Percentiles rank a stretch among this genome's conserved stretches.
These are phyloP conservation scores for Drosophila rubida DNA, from an alignment of 2,888 invertebrate genomes.

Conservation along the genomic window DNA sequence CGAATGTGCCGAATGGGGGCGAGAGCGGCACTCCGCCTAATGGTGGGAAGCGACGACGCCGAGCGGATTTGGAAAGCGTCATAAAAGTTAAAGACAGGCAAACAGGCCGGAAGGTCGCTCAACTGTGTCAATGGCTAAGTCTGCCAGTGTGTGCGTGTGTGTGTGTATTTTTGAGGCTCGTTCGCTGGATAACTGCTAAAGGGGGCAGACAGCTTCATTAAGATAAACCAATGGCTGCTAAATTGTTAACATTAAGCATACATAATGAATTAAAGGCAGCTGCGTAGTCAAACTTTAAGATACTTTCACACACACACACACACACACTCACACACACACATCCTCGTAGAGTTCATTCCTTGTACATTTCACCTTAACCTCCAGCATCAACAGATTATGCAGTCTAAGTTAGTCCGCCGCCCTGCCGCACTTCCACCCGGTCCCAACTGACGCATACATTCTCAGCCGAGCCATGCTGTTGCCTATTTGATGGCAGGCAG, in stretches of 20 bases:
- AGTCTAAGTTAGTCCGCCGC: constrained; percentile 37
- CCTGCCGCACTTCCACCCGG: neutral
- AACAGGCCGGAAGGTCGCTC: constrained; percentile 61
- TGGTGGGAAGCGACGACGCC: constrained; percentile 61
- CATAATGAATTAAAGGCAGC: constrained; percentile 75
- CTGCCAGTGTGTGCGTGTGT: constrained; percentile 11
- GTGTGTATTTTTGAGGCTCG: constrained; percentile 55
- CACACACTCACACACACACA: constrained; percentile 21
- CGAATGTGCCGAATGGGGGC: constrained; percentile 3
- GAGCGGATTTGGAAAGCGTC: constrained; percentile 70
- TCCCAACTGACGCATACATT: constrained; percentile 57
- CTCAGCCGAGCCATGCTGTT: constrained; percentile 22
- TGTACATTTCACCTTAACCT: constrained; percentile 49
- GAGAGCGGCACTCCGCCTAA: constrained; percentile 24
- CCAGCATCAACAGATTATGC: constrained; percentile 52
- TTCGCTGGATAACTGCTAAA: constrained; percentile 33
- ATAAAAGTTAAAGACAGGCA: constrained; percentile 75
- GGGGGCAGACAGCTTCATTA: constrained; percentile 77
- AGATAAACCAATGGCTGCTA: constrained; percentile 81
- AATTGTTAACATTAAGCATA: constrained; percentile 79
- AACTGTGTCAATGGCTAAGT: constrained; percentile 43
- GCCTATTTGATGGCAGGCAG: constrained; percentile 26
- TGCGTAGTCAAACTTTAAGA: constrained; percentile 61
- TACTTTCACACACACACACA: constrained; percentile 27
- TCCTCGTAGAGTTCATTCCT: constrained; percentile 11